phyloP scores from a whole-genome alignment of 2,797 vertebrate species.

The Sciurus carolinensis region DNA sequence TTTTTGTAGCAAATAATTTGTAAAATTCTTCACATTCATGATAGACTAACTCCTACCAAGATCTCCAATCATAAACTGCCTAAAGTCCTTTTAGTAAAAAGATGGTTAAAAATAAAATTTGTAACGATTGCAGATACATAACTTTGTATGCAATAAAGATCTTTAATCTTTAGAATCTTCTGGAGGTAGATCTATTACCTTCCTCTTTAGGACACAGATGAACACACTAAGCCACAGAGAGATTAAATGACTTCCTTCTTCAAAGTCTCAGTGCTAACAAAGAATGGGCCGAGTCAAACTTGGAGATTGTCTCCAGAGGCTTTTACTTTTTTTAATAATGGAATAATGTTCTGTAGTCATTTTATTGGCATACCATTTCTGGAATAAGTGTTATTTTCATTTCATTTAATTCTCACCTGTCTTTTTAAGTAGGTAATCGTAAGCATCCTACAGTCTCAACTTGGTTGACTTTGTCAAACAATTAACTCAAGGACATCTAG shows the following conservation, averaged over 20 bases:
- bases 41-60: neutral
- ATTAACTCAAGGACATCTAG: neutral
- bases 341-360: neutral
- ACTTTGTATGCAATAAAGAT: neutral
- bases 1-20: neutral
- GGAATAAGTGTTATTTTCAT: neutral
- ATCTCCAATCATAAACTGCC: neutral
- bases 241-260: neutral
- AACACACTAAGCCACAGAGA: neutral
- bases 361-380: neutral
- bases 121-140: neutral
- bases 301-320: neutral
- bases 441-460: neutral
- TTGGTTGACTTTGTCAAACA: neutral
- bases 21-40: conserved; percentile 9
- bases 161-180: neutral
- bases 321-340: neutral
- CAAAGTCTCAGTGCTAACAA: neutral
- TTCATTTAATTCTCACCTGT: neutral
- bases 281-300: neutral
- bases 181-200: neutral
- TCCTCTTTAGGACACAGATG: neutral
- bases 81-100: neutral
- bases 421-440: neutral
- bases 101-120: neutral